Conservation (phyloP, 2,797 vertebrate genomes). For the Martes flavigula region DNA sequence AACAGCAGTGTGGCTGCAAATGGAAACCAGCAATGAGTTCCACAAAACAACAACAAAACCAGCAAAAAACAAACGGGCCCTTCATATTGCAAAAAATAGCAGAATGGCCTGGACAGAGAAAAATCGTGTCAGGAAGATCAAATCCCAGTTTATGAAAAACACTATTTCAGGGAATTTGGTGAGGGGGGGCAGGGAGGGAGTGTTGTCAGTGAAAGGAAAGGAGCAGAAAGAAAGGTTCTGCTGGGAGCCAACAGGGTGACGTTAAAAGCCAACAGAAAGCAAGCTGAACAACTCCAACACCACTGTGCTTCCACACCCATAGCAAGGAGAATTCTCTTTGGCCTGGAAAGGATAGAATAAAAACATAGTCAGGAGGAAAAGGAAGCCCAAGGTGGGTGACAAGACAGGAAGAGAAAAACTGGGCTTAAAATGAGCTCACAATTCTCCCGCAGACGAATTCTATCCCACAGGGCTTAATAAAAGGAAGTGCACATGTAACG, state of each 20-base stretch:
- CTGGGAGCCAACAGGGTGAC: background rate
- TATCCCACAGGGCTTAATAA: background rate
- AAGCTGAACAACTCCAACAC: background rate
- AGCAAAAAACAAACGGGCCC: background rate
- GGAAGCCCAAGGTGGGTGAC: background rate
- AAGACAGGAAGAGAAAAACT: slow-evolving; percentile 44
- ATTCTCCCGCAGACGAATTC: background rate
- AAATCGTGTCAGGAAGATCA: background rate
- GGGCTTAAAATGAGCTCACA: slow-evolving; percentile 35
- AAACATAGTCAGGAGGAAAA: background rate
- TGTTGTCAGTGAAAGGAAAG: background rate
- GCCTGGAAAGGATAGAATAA: background rate
- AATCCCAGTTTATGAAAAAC: background rate
- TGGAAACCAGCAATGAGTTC: background rate
- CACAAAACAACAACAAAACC: background rate
- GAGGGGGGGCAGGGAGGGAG: no score
- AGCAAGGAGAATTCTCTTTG: background rate
- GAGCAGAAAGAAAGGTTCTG: background rate
- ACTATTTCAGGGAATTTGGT: background rate
- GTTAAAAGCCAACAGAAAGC: background rate
- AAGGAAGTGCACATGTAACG: background rate
- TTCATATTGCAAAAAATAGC: background rate
- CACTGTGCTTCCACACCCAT: background rate
- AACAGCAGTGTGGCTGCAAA: background rate
- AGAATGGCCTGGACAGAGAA: background rate